phyloP scores from a whole-genome alignment of 2,888 invertebrate species.

The Polyommatus icarus region DNA sequence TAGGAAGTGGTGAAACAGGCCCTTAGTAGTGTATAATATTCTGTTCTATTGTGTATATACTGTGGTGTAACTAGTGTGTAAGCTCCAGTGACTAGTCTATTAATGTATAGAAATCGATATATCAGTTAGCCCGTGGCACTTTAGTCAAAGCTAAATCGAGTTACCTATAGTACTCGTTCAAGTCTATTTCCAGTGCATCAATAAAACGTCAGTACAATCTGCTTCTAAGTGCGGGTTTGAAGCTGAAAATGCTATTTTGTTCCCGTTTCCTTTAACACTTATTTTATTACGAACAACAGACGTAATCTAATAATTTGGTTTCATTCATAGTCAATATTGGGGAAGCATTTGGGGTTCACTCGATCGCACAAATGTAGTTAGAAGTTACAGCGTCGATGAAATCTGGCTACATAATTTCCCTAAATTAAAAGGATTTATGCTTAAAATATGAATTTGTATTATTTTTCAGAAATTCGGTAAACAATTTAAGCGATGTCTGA shows the following conservation, averaged over 20 bases:
- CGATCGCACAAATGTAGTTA: neutral
- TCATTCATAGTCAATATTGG: neutral
- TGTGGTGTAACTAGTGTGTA: no score
- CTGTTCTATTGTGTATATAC: no score
- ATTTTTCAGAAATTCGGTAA: neutral
- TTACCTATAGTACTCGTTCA: slow-evolving; percentile 34
- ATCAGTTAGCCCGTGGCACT: neutral
- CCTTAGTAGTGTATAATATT: no score
- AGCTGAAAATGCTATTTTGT: slow-evolving; percentile 40
- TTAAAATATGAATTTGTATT: neutral
- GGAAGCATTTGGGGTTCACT: slow-evolving; percentile 13
- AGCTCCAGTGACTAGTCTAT: no score
- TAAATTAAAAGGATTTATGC: neutral
- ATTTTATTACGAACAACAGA: slow-evolving; percentile 12
- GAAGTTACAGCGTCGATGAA: neutral
- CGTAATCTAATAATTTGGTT: slow-evolving; percentile 14
- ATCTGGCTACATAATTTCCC: neutral
- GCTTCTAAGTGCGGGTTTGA: slow-evolving; percentile 40
- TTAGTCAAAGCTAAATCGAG: slow-evolving; percentile 22
- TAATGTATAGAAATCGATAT: no score
- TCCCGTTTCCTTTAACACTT: slow-evolving; percentile 40
- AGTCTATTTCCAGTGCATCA: slow-evolving; percentile 53
- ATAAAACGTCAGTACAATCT: slow-evolving; percentile 48
- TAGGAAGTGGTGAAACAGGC: no score
- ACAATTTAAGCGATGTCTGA: neutral